These are phyloP conservation scores for Xyrauchen texanus DNA, from an alignment of 2,113 vertebrate genomes.

Conservation along the genomic window DNA sequence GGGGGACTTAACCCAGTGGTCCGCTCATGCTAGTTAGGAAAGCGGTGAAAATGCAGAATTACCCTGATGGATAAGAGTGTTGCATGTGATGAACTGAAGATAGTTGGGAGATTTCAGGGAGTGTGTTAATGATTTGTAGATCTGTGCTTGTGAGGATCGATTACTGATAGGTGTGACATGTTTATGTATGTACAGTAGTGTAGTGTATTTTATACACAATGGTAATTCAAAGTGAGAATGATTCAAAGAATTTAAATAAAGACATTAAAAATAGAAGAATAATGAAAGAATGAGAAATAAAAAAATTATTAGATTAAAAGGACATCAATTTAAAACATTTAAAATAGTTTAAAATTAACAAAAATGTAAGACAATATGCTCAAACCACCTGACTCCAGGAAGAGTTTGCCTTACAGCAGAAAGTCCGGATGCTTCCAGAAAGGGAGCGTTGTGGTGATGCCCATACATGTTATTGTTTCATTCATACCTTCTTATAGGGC, in stretches of 20 bases:
- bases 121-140: slow-evolving; percentile 34
- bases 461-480: neutral
- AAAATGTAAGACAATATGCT: neutral
- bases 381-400: slow-evolving; percentile 16
- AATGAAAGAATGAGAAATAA: no score
- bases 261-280: no score
- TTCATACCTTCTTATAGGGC: neutral
- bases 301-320: no score
- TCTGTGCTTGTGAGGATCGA: neutral
- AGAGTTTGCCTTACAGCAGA: slow-evolving; percentile 2
- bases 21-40: neutral
- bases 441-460: neutral
- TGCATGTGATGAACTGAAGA: slow-evolving; percentile 4
- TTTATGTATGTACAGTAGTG: no score
- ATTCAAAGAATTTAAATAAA: no score
- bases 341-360: no score
- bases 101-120: neutral
- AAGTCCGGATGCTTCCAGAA: neutral
- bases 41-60: slow-evolving; percentile 12
- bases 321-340: no score
- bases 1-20: neutral
- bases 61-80: slow-evolving; percentile 29
- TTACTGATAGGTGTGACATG: no score
- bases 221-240: no score
- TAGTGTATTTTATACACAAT: no score